Evolutionary conservation across 2,113 vertebrate genomes (phyloP).

Genomic region (Pseudolaguvia tuberculata): DNA sequence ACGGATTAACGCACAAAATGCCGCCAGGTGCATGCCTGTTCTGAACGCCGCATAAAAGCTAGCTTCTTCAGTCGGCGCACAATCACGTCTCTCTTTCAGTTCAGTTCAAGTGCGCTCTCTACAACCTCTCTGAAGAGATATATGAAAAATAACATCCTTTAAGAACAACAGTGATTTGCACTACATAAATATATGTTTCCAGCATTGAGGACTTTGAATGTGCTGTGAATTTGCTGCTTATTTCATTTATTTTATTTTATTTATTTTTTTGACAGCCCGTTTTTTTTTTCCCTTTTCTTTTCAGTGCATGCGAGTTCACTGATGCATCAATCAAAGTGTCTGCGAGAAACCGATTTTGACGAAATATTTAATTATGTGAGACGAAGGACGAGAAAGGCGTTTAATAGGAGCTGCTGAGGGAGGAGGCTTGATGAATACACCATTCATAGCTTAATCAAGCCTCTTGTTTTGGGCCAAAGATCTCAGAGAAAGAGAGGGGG

Average conservation of each 20-base stretch:
- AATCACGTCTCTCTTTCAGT: slow-evolving; percentile 36
- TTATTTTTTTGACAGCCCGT: slow-evolving; percentile 42
- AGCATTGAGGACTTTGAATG: slow-evolving; percentile 49
- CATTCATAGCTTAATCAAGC: slow-evolving; percentile 75
- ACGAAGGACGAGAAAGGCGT: slow-evolving; percentile 70
- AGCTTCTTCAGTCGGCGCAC: slow-evolving; percentile 18
- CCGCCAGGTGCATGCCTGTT: slow-evolving; percentile 69
- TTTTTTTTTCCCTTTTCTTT: slow-evolving; percentile 43
- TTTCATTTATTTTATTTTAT: slow-evolving; percentile 55
- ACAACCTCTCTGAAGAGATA: slow-evolving; percentile 34
- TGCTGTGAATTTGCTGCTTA: slow-evolving; percentile 49
- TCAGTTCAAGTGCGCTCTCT: slow-evolving; percentile 31
- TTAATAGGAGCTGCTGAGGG: slow-evolving; percentile 65
- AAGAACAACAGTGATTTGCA: slow-evolving; percentile 52
- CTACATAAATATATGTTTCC: slow-evolving; percentile 43
- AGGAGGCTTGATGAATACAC: slow-evolving; percentile 72
- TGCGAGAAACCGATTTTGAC: slow-evolving; percentile 64
- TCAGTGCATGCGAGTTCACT: slow-evolving; percentile 61
- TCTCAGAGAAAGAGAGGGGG: slow-evolving; percentile 60
- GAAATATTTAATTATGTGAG: slow-evolving; percentile 72
- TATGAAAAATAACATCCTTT: slow-evolving; percentile 48
- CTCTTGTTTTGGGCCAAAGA: slow-evolving; percentile 71
- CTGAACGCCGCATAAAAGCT: slow-evolving; percentile 49
- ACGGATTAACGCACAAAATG: slow-evolving; percentile 53
- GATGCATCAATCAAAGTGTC: slow-evolving; percentile 68